Percentiles rank a stretch among this genome's conserved stretches.
Conservation (phyloP, 1,140 invertebrate genomes). For the Phthorimaea operculella region DNA sequence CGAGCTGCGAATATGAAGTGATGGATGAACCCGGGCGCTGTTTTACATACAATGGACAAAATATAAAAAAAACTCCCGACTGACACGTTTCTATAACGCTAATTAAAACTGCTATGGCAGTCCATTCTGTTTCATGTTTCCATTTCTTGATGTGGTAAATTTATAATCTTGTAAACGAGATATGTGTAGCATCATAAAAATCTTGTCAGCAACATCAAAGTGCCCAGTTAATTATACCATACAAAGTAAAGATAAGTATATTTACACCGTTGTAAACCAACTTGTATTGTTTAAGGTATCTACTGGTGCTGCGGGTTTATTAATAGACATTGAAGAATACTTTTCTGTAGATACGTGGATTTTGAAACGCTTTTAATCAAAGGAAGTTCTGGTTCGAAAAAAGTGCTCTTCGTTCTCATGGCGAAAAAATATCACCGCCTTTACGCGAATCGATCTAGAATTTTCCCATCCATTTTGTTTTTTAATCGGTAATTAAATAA, state of each 20-base stretch:
- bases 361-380: too few species aligned
- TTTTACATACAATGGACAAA: conserved; percentile 61
- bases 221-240: conserved; percentile 2
- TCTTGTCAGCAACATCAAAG: conserved; percentile 1
- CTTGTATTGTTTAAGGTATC: too few species aligned
- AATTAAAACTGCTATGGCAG: conserved; percentile 49
- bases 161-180: conserved; percentile 27
- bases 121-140: conserved; percentile 35
- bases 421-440: too few species aligned
- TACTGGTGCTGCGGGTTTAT: too few species aligned
- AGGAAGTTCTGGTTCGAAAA: too few species aligned
- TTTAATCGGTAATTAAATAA: too few species aligned
- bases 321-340: too few species aligned
- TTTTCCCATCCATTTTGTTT: too few species aligned
- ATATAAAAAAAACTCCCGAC: conserved; percentile 33
- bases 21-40: conserved; percentile 44
- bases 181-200: conserved; percentile 1
- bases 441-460: too few species aligned
- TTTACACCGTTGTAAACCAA: too few species aligned
- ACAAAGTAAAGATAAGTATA: not conserved
- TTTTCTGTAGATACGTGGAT: too few species aligned
- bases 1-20: conserved; percentile 49
- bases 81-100: conserved; percentile 47
- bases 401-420: too few species aligned
- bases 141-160: conserved; percentile 29